A percentile compares a stretch with the other conserved stretches of the same genome.
Conservation (phyloP, 2,797 vertebrate species). For the Meriones psammophilus region DNA sequence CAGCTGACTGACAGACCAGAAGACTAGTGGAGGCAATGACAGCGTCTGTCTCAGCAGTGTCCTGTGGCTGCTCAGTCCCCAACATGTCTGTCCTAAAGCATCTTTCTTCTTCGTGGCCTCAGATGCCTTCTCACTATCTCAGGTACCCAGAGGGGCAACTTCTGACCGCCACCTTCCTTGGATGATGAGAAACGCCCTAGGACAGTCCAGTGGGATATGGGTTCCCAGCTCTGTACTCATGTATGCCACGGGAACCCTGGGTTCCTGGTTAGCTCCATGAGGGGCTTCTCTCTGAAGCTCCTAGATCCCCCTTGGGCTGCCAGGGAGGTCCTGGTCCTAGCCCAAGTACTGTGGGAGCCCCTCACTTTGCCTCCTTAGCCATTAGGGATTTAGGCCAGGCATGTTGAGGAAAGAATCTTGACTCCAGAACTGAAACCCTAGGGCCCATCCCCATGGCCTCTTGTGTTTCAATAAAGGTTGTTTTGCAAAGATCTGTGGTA, state of each 20-base stretch:
- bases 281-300: neutral
- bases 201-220: neutral
- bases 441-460: neutral
- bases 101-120: neutral
- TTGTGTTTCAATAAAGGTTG: conserved; percentile 66
- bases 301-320: neutral
- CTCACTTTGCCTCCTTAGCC: neutral
- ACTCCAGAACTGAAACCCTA: neutral
- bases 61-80: neutral
- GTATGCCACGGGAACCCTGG: neutral
- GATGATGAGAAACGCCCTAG: neutral
- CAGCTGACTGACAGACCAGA: conserved; percentile 79
- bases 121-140: neutral
- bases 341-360: neutral
- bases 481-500: conserved; percentile 32
- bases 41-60: neutral
- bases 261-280: neutral
- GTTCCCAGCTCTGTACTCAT: neutral
- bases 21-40: conserved; percentile 72
- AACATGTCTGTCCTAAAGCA: neutral
- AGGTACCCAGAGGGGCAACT: neutral
- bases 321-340: neutral
- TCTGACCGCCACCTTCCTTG: neutral
- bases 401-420: neutral
- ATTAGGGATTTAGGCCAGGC: neutral